Percentiles rank a stretch among this genome's conserved stretches.
Conservation (phyloP, 2,113 vertebrate species). For the Propithecus coquereli region DNA sequence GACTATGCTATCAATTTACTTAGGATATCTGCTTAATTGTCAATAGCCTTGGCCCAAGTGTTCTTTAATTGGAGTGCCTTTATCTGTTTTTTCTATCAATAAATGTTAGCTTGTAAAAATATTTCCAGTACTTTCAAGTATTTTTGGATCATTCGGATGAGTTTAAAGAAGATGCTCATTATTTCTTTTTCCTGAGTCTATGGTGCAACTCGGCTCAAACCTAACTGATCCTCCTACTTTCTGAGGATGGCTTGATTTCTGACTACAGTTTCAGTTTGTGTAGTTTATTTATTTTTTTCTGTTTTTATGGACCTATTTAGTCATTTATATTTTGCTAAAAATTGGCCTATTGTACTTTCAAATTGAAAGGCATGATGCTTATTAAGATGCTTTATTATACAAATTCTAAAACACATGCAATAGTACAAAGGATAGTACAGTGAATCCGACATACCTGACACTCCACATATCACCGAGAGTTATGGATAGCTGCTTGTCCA, state of each 20-base stretch:
- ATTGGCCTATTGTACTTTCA: too few relatives aligned
- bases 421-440: background rate
- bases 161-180: too few relatives aligned
- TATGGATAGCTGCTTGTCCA: background rate
- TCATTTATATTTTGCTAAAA: too few relatives aligned
- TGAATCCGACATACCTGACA: background rate
- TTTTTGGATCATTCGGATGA: background rate
- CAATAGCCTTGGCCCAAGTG: background rate
- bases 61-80: background rate
- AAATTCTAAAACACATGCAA: background rate
- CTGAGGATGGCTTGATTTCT: too few relatives aligned
- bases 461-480: background rate
- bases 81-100: background rate
- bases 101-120: background rate
- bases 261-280: too few relatives aligned
- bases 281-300: too few relatives aligned
- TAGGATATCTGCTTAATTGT: background rate
- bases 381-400: background rate
- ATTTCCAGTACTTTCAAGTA: background rate
- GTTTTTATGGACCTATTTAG: too few relatives aligned
- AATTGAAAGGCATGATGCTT: background rate
- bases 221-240: too few relatives aligned
- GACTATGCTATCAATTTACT: background rate
- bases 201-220: too few relatives aligned
- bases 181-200: too few relatives aligned